These are phyloP conservation scores for Siderastrea radians DNA, from an alignment of 92 coral and sea anemone genomes.

Conservation along the genomic window DNA sequence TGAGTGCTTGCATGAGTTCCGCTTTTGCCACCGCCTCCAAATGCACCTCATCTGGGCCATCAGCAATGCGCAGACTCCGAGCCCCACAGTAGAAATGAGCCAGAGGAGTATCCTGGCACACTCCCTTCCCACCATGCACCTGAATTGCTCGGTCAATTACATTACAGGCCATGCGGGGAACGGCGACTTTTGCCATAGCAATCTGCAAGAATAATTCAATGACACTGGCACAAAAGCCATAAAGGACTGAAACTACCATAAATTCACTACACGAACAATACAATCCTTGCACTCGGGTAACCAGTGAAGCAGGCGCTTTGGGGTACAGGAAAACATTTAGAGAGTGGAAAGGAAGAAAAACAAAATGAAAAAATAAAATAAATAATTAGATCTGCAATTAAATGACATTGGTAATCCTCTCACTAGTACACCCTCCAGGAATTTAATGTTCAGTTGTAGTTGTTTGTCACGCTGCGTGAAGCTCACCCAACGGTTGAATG, in stretches of 20 bases:
- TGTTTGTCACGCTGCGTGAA: no score
- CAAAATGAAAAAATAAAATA: no score
- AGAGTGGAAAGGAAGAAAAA: no score
- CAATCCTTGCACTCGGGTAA: no score
- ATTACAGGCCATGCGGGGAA: slow-evolving; percentile 89
- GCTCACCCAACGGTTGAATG: no score
- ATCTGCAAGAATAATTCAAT: slow-evolving; percentile 57
- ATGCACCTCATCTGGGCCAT: slow-evolving; percentile 99
- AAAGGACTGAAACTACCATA: neutral
- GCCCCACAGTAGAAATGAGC: slow-evolving; percentile 71
- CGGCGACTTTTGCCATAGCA: slow-evolving; percentile 96
- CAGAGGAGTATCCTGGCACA: slow-evolving; percentile 96
- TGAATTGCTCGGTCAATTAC: slow-evolving; percentile 98
- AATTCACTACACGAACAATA: no score
- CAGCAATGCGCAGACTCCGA: slow-evolving; percentile 95
- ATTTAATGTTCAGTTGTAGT: no score
- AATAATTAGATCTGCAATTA: no score
- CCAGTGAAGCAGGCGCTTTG: no score
- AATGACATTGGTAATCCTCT: no score
- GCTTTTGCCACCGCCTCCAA: slow-evolving; percentile 93
- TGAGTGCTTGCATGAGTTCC: slow-evolving; percentile 77
- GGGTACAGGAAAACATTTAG: no score
- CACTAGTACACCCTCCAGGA: no score
- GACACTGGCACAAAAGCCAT: neutral
- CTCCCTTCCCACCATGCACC: slow-evolving; percentile 98